Evolutionary conservation across 2,797 vertebrate genomes (phyloP).

Genomic region (Enteromius unitaeniatus): DNA sequence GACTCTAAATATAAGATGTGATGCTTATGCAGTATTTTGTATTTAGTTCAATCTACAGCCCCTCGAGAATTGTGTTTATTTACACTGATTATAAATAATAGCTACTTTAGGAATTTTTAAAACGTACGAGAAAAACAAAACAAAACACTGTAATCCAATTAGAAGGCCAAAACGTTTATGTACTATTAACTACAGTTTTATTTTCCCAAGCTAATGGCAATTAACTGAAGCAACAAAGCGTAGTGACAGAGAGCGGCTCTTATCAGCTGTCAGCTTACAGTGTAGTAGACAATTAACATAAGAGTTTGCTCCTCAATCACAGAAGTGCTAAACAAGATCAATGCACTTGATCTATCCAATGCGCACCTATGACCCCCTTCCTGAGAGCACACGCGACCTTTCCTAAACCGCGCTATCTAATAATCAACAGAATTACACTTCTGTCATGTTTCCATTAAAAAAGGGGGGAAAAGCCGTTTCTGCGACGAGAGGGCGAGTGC

Average conservation of each 20-base stretch:
- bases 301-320: constrained; percentile 63
- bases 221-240: constrained; percentile 38
- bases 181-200: constrained; percentile 28
- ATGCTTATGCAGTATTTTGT: neutral
- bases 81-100: neutral
- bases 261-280: constrained; percentile 69
- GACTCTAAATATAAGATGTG: neutral
- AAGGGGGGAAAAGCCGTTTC: constrained; percentile 17
- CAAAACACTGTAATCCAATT: neutral
- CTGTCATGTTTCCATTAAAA: constrained; percentile 51
- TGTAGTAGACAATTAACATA: constrained; percentile 56
- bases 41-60: neutral
- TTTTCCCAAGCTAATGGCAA: constrained; percentile 18
- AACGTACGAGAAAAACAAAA: neutral
- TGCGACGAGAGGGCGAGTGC: constrained; percentile 33
- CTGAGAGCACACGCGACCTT: constrained; percentile 57
- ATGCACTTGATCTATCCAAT: constrained; percentile 62
- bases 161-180: constrained; percentile 18
- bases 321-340: constrained; percentile 71
- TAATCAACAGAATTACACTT: constrained; percentile 41
- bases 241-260: constrained; percentile 35
- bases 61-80: neutral
- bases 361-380: constrained; percentile 45
- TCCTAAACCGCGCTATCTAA: constrained; percentile 61
- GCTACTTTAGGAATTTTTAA: neutral